Base-by-base conservation (phyloP, 2,113 vertebrate species). In the Pimephales promelas region DNA sequence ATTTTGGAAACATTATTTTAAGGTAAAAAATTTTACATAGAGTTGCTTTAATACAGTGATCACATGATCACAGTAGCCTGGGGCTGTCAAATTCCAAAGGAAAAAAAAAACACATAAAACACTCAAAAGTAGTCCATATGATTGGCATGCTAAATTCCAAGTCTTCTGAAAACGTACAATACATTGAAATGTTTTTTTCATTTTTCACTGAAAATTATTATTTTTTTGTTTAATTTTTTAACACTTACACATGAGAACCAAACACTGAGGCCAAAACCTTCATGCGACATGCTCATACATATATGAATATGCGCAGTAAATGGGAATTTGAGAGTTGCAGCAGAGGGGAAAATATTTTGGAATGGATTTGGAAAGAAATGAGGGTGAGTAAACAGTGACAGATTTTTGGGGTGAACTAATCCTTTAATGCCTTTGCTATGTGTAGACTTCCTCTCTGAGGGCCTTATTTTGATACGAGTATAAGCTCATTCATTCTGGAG, bases 401-500 rank as follows among this genome's bases (percentile, higher is more conserved):
- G 6, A 47, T 26, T 72, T 72, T 43, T 45, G 14, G 34, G 66
- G 66, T n/a, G 40, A 26, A 72, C 68, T 72, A 72, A 72, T 72
- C 68, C 68, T 72, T n/a, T 72, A 47, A 72, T 72, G 68, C 68
- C 26, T 56, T 59, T 59, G 72, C 26, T 10, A 75, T 54, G 73
- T 56, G 49, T 22, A 75, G 20, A 31, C 52, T 43, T 76, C 66
- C 18, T 68, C 75, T 82, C 20, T 77, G 71, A 10, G 36, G 68
- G 62, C n/a, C 6, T 28, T 59, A n/a, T 61, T 57, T 59, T 59
- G 26, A 14, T 74, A 47, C 26, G 20, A 57, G 18, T 52, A 49
- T 31, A 31, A 36, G 79, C 49, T 43, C n/a, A 71, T 20, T 34
- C 57, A 20, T 52, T 61, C 45, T 26, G 54, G 16, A 47, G 34